These are phyloP conservation scores for Dolomedes plantarius DNA, from an alignment of 2,888 invertebrate species.

Conservation along the genomic window DNA sequence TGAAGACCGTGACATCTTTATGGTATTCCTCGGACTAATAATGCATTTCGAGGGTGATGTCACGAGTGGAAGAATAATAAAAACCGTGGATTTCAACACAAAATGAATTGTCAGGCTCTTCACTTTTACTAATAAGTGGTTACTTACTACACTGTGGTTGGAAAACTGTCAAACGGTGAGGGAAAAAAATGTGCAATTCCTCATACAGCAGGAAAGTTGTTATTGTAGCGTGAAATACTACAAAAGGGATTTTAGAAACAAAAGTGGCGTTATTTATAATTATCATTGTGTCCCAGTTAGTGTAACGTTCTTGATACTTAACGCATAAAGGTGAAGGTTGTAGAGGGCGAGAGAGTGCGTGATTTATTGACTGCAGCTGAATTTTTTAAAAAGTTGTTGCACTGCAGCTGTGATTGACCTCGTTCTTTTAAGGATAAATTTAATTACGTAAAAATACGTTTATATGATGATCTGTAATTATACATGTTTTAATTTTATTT, in stretches of 20 bases:
- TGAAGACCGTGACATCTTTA: slow-evolving; percentile 57
- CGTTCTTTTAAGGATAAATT: too few relatives aligned
- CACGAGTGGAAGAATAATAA: slow-evolving; percentile 14
- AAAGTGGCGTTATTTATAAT: neutral
- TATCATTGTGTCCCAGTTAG: neutral
- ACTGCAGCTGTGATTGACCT: neutral
- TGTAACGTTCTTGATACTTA: neutral
- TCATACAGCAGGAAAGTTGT: too few relatives aligned
- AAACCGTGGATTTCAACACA: slow-evolving; percentile 28
- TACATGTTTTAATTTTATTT: too few relatives aligned
- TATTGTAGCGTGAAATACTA: too few relatives aligned
- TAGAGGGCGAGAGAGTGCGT: neutral
- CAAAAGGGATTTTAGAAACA: too few relatives aligned
- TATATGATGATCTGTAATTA: too few relatives aligned
- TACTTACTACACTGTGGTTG: slow-evolving; percentile 22
- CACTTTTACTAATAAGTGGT: too few relatives aligned
- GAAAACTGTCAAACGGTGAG: slow-evolving; percentile 10
- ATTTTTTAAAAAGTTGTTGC: neutral
- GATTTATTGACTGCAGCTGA: neutral
- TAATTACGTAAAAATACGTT: too few relatives aligned
- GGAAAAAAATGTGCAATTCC: too few relatives aligned
- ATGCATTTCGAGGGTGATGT: slow-evolving; percentile 46
- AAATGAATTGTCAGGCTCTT: neutral
- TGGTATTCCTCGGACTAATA: neutral
- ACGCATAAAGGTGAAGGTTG: neutral